phyloP scores from a whole-genome alignment of 1,140 invertebrate species.

The Brachystomella parvula region DNA sequence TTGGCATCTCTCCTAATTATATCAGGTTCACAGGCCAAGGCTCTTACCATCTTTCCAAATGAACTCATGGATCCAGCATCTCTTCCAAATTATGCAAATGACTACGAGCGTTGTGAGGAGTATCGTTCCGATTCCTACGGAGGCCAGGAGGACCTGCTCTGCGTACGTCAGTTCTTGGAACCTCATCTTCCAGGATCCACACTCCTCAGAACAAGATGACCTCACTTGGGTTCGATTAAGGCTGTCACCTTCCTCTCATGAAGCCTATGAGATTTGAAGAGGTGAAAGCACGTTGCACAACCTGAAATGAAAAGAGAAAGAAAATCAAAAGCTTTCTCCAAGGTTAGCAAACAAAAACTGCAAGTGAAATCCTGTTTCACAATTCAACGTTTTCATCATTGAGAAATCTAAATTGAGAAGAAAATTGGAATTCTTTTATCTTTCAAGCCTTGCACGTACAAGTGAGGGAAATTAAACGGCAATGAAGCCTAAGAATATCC shows the following conservation, averaged over 20 bases:
- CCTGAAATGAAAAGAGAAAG: not conserved
- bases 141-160: constrained; percentile 30
- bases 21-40: no score
- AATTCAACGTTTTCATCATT: no score
- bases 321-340: not conserved
- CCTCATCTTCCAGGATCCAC: constrained; percentile 25
- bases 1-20: not conserved
- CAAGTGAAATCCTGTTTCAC: no score
- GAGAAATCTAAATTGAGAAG: no score
- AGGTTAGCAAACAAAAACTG: not conserved
- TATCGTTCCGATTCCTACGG: constrained; percentile 27
- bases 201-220: not conserved
- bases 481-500: no score
- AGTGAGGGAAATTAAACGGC: no score
- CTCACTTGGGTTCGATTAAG: no score
- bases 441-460: no score
- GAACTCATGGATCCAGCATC: constrained; percentile 34
- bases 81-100: constrained; percentile 33
- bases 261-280: no score
- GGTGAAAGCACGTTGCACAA: no score
- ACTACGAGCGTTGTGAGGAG: constrained; percentile 26
- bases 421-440: no score
- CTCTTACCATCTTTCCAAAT: constrained; percentile 37
- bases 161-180: constrained; percentile 29
- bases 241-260: no score